phyloP scores from a whole-genome alignment of 2,888 invertebrate genomes.

The Leptinotarsa rubiginosa region DNA sequence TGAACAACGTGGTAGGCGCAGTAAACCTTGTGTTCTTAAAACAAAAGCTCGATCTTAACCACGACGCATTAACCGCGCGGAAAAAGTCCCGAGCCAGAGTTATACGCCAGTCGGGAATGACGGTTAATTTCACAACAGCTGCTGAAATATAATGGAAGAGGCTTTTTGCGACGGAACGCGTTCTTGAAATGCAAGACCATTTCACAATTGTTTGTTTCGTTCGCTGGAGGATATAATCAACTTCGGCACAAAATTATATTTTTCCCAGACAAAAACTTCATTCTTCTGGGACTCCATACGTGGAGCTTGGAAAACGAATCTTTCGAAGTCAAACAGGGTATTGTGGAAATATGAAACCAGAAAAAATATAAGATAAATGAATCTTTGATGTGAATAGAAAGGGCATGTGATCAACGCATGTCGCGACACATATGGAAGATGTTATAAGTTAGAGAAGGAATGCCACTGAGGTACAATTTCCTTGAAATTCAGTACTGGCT shows the following conservation, averaged over 20 bases:
- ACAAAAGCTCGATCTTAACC: slow-evolving; percentile 8
- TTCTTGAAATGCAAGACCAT: neutral
- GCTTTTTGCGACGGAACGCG: neutral
- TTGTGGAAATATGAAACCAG: too few species aligned
- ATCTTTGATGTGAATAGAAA: too few species aligned
- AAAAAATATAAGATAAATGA: too few species aligned
- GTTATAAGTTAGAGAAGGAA: too few species aligned
- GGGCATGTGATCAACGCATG: too few species aligned
- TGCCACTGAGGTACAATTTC: too few species aligned
- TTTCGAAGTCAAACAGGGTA: too few species aligned
- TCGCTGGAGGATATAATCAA: neutral
- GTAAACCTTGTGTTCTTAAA: neutral
- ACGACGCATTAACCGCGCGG: slow-evolving; percentile 15
- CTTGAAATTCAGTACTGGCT: too few species aligned
- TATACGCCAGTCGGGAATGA: neutral
- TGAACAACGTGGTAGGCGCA: neutral
- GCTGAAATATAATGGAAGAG: slow-evolving; percentile 2
- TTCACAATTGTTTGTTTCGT: slow-evolving; percentile 3
- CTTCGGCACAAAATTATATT: neutral
- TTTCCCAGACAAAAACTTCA: neutral
- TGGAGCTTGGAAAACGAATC: too few species aligned
- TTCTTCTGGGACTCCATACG: neutral
- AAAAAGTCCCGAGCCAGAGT: slow-evolving; percentile 5
- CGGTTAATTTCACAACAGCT: slow-evolving; percentile 4
- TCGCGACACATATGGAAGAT: too few species aligned